These are phyloP conservation scores for Huso huso DNA, from an alignment of 2,797 vertebrate genomes.

Conservation along the genomic window DNA sequence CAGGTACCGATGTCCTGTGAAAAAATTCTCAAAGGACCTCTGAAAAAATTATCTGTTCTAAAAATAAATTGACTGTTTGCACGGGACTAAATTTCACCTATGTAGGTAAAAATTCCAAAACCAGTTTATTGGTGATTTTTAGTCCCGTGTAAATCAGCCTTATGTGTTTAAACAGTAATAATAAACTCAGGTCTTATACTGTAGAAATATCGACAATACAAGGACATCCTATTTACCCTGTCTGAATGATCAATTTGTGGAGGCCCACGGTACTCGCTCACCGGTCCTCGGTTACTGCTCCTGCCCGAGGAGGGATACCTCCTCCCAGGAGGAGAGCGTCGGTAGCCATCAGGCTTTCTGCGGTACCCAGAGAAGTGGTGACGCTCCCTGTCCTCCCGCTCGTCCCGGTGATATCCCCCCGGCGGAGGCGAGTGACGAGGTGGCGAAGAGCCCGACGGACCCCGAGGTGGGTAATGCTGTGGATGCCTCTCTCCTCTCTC, in stretches of 20 bases:
- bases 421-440: conserved; percentile 13
- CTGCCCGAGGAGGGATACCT: conserved; percentile 58
- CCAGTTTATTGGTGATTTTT: too few relatives aligned
- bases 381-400: conserved; percentile 21
- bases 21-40: too few relatives aligned
- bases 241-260: conserved; percentile 38
- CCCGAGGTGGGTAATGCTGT: conserved; percentile 33
- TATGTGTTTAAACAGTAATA: too few relatives aligned
- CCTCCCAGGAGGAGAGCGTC: conserved; percentile 62
- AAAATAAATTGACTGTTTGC: too few relatives aligned
- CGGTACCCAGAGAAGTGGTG: conserved; percentile 50
- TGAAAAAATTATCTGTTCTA: too few relatives aligned
- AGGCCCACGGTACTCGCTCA: conserved; percentile 36
- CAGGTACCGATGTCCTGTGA: too few relatives aligned
- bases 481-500: conserved; percentile 25
- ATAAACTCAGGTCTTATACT: too few relatives aligned
- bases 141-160: too few relatives aligned
- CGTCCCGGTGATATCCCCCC: conserved; percentile 32
- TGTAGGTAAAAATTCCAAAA: too few relatives aligned
- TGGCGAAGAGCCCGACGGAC: conserved; percentile 22
- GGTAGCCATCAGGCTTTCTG: conserved; percentile 48
- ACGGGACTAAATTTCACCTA: too few relatives aligned
- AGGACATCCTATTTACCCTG: background rate
- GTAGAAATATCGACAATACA: background rate
- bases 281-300: conserved; percentile 27